Evolutionary conservation across 2,888 invertebrate genomes (phyloP).

Genomic region (Epinotia brunnichana): DNA sequence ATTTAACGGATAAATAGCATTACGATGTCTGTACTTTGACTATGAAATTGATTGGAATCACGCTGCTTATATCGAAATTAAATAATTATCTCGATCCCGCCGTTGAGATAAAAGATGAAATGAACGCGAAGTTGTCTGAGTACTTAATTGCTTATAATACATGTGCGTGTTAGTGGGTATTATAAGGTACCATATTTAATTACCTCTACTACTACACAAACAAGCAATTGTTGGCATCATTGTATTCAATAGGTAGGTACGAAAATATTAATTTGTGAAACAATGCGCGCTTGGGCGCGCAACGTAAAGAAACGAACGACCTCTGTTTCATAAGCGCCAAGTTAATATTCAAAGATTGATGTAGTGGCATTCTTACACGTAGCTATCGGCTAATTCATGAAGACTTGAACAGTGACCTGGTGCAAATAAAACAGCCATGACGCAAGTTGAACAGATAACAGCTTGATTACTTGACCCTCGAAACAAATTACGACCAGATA

Average conservation of each 20-base stretch:
- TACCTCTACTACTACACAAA: slow-evolving; percentile 6
- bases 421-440: slow-evolving; percentile 31
- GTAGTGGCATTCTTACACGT: slow-evolving; percentile 40
- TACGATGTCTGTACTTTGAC: neutral
- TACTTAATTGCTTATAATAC: slow-evolving; percentile 7
- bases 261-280: slow-evolving; percentile 41
- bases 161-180: slow-evolving; percentile 9
- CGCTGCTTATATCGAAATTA: neutral
- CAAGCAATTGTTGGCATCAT: slow-evolving; percentile 34
- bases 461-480: slow-evolving; percentile 41
- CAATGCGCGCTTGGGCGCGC: slow-evolving; percentile 34
- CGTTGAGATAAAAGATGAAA: neutral
- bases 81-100: slow-evolving; percentile 16
- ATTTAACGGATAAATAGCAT: slow-evolving; percentile 10
- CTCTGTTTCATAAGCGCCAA: slow-evolving; percentile 41
- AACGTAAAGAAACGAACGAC: slow-evolving; percentile 38
- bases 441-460: slow-evolving; percentile 35
- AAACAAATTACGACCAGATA: slow-evolving; percentile 31
- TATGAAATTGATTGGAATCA: slow-evolving; percentile 8
- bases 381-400: slow-evolving; percentile 33
- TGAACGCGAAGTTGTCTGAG: neutral
- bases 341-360: slow-evolving; percentile 43
- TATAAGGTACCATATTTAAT: slow-evolving; percentile 13
- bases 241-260: slow-evolving; percentile 35
- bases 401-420: slow-evolving; percentile 35